Evolutionary conservation across 2,113 vertebrate species (phyloP).

Genomic region (Carlito syrichta): DNA sequence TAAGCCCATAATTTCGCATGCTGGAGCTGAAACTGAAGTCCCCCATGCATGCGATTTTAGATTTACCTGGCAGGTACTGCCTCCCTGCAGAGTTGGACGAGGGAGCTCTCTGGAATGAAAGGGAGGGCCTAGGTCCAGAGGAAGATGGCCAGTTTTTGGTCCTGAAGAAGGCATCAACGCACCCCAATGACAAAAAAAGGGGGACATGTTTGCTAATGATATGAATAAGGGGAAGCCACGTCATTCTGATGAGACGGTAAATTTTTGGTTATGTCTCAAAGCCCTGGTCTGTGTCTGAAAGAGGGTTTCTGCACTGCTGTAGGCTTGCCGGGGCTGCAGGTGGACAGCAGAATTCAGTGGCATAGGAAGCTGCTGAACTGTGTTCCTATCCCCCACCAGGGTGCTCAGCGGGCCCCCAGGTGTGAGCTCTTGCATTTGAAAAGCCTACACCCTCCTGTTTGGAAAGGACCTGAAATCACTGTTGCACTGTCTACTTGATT

Average conservation of each 20-base stretch:
- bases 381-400: too few species aligned
- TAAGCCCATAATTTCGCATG: fast-evolving
- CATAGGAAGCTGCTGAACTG: neutral
- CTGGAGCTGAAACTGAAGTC: neutral
- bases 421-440: too few species aligned
- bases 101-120: fast-evolving
- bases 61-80: neutral
- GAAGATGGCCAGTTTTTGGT: neutral
- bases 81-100: too few species aligned
- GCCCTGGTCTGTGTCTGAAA: fast-evolving
- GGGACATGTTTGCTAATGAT: fast-evolving
- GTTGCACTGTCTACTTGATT: fast-evolving
- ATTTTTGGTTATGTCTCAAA: fast-evolving
- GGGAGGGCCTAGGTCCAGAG: neutral
- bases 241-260: fast-evolving
- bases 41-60: neutral
- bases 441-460: fast-evolving
- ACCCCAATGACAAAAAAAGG: fast-evolving
- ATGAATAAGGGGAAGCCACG: neutral
- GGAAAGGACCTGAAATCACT: fast-evolving
- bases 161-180: neutral
- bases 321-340: fast-evolving
- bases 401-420: too few species aligned
- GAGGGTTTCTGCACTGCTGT: fast-evolving
- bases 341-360: neutral